Base-by-base conservation (phyloP, 2,888 invertebrate genomes). In the Noctua janthina region DNA sequence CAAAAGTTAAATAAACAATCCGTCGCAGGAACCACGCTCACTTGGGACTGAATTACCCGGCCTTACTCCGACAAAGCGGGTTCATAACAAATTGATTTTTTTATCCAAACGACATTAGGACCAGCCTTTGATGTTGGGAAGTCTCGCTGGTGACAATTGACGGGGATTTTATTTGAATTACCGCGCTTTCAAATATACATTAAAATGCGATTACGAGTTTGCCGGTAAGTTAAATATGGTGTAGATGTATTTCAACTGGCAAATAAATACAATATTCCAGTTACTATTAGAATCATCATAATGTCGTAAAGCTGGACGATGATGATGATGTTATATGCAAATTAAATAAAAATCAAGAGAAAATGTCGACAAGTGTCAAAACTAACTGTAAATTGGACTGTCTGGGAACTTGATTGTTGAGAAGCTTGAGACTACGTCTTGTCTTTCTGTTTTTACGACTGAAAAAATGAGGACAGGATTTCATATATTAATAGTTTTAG, bases 1-100 rank as follows among this genome's bases (percentile, higher is more conserved):
- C 92, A 92, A 92, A 92, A 92, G 91, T 90, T 90, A 90, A 91
- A 91, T 81, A 81, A 81, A 93, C 92, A 92, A 89, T 90, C 91
- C 89, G 82, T 83, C 78, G 88, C 96, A 95, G 96, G 96, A 96
- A 94, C 84, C 91, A 95, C 95, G 96, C 93, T 95, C 94, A 94
- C 95, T 96, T 96, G 93, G 87, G 87, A 91, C 91, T 90, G 92
- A 94, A 95, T 95, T 95, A 91, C 90, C 91, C 89, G 90, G 88
- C 91, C 91, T 93, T 91, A 92, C 89, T 86, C 76, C 75, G 80
- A 68, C 82, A 90, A 88, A 90, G 79, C 84, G 84, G 77, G 87
- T 87, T 93, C 92, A 93, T 94, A 93, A 95, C 94, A 94, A 95
- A 95, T 94, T 94, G 94, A 93, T 94, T 94, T 93, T 94, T 93